Base-by-base conservation (phyloP, 2,113 vertebrate species). In the Chunga burmeisteri region DNA sequence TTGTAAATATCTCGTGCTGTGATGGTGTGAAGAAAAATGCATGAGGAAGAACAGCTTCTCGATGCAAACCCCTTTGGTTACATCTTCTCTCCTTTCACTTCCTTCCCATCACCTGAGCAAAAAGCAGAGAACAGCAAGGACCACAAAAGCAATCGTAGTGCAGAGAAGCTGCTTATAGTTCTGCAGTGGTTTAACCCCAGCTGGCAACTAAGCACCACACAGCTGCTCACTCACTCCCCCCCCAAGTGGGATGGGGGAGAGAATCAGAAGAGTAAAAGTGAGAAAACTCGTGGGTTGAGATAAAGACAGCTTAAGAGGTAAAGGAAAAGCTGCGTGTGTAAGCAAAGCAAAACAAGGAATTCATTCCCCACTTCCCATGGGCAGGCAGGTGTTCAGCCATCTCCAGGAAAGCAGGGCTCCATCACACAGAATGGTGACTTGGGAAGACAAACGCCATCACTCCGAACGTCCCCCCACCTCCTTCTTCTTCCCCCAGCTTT, bases 31-130 rank as follows among this genome's bases (percentile, higher is more conserved):
- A 74, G 82, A 73, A 80, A 73, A 52, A 21, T 6, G 23, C n/a
- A 38, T 59, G 63, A 91, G 82, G 92, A 91, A 83, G 40, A 79
- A 22, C 23, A 70, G 40, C 32, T 81, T 58, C 55, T 88, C 13
- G 7, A 15, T 72, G 55, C 50, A 80, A 91, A 82, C 40, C 38
- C 18, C 36, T 67, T 85, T 80, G 66, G 27, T 95, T 82, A 62
- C 49, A 18, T 67, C 78, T 68, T 89, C 53, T 85, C 62, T 91
- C 52, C 52, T 88, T 93, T 94, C 50, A 71, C 50, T 93, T 96
- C 86, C 52, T 89, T 82, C 40, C 83, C 44, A 66, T 59, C 81
- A 91, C 70, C 81, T 70, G 74, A 66, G 49, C 58, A 85, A 81
- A 90, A 84, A 63, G 38, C 77, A 73, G 75, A 63, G 19, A 81